Percentiles rank a stretch among this genome's conserved stretches.
Conservation (phyloP, 2,113 vertebrate species). For the human region GRCh38 chr12:56676001-56676500, state of each 20-base stretch:
- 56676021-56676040: too few species aligned
- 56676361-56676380: not conserved
- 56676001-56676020: too few species aligned
- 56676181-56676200: too few species aligned
- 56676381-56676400: not conserved
- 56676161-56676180: too few species aligned
- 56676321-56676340: not conserved
- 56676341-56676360: not conserved
- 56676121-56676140: too few species aligned
- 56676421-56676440: not conserved
- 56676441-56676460: not conserved
- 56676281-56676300: not conserved
- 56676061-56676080: too few species aligned
- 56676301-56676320: not conserved
- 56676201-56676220: too few species aligned
- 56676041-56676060: too few species aligned
- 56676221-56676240: too few species aligned
- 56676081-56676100: too few species aligned
- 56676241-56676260: not conserved
- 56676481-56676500: not conserved
- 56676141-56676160: too few species aligned
- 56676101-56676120: too few species aligned
- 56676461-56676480: not conserved
- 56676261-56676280: slow-evolving; percentile 9
- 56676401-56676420: not conserved